Base-by-base conservation (phyloP, 1,140 invertebrate genomes). In the Delia radicum region DNA sequence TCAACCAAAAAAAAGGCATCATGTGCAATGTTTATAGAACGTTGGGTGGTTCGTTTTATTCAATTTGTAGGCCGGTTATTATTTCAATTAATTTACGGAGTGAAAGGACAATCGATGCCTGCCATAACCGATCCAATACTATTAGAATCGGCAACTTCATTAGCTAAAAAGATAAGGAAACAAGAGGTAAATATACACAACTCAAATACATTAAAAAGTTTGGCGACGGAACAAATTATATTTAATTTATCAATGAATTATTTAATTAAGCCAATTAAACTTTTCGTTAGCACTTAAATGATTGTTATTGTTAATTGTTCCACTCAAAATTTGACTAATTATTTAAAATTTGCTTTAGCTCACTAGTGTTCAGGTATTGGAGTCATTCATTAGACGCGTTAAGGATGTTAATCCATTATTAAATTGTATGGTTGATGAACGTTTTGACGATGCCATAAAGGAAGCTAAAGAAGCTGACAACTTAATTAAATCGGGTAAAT, bases 341-440 rank as follows among this genome's bases (percentile, higher is more conserved):
- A n/a, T n/a, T n/a, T n/a, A n/a, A n/a, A n/a, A n/a, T n/a, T n/a
- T n/a, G n/a, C n/a, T n/a, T n/a, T n/a, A n/a, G 93, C 85, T 95
- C 48, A 92, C 90, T 28, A 94, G 93, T 75, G 91, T 91, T 71
- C 89, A 93, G 82, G 92, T 96, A 7, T 84, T 96, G 26, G 89
- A 92, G 78, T 90, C 93, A 0, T 96, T 94, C 80, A 95, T 96
- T 37, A 88, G 90, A n/a, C 90, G 95, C 77, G 94, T 95, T 77
- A 90, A 91, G 80, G 91, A 94, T 79, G 90, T 96, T 13, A 95
- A 97, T 86, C 91, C 93, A 1, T 83, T 92, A 31, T 82, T 96
- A n/a, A 97, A 96, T 83, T 94, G 92, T 77, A 89, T 95, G 1
- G 92, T 94, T 0, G 93, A 94, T 76, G 87, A 94, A 76, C 89